Percentiles rank a stretch among this genome's conserved stretches.
Conservation (phyloP, 1,140 invertebrate genomes). For the Conopomorpha cramerella region DNA sequence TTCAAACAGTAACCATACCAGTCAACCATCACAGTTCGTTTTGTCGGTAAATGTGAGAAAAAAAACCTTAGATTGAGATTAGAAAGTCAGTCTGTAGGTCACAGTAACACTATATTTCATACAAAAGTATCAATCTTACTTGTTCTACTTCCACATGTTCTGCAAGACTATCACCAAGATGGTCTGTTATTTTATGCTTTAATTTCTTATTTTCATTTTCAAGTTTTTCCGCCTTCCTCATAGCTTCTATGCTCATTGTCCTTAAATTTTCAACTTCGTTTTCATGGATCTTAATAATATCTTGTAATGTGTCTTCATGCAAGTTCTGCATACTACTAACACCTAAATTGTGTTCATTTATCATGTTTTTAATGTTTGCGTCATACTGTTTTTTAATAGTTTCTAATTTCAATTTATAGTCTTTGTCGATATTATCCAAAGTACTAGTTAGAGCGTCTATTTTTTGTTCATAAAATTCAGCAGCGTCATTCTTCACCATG, state of each 20-base stretch:
- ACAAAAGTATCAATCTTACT: too few species aligned
- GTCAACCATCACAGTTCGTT: too few species aligned
- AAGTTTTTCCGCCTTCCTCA: slow-evolving; percentile 34
- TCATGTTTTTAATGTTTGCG: slow-evolving; percentile 36
- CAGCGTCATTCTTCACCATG: slow-evolving; percentile 23
- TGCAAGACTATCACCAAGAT: neutral
- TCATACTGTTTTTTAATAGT: slow-evolving; percentile 44
- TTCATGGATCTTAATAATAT: slow-evolving; percentile 39
- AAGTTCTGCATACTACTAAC: slow-evolving; percentile 40
- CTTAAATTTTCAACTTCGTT: slow-evolving; percentile 48
- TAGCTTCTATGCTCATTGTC: slow-evolving; percentile 42
- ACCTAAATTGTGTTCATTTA: slow-evolving; percentile 45
- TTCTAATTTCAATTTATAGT: slow-evolving; percentile 39
- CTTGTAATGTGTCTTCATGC: slow-evolving; percentile 38
- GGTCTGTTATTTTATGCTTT: slow-evolving; percentile 20
- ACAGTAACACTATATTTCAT: too few species aligned
- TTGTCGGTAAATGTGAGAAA: too few species aligned
- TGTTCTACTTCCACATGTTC: neutral
- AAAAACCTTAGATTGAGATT: too few species aligned
- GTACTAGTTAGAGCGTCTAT: slow-evolving; percentile 23
- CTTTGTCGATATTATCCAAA: slow-evolving; percentile 34
- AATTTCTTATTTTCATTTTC: slow-evolving; percentile 30
- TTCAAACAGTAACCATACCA: too few species aligned
- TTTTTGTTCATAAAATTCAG: slow-evolving; percentile 28
- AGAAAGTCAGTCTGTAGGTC: too few species aligned